Evolutionary conservation across 2,888 invertebrate species (phyloP).

Genomic region (Polydrusus tereticollis): DNA sequence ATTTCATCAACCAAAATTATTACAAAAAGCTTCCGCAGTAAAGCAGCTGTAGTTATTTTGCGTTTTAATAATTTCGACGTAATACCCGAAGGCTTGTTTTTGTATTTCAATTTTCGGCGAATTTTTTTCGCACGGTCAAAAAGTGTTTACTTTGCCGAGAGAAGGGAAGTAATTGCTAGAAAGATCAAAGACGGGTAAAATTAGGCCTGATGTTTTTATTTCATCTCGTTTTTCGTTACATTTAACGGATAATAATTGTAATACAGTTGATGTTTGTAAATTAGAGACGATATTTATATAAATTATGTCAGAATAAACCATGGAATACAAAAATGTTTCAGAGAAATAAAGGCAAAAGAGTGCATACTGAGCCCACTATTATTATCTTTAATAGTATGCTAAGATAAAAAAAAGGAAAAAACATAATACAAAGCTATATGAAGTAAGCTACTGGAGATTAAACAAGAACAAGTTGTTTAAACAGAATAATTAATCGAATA

Average conservation of each 20-base stretch:
- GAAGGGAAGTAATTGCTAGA: constrained; percentile 8
- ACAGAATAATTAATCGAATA: too few relatives aligned
- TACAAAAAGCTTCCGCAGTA: not conserved
- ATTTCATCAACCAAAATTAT: not conserved
- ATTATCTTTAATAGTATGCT: too few relatives aligned
- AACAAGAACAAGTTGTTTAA: too few relatives aligned
- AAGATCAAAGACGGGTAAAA: constrained; percentile 1
- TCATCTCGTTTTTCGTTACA: not conserved
- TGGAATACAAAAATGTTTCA: too few relatives aligned
- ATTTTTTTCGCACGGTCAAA: not conserved
- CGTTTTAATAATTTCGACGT: constrained; percentile 1
- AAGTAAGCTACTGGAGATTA: too few relatives aligned
- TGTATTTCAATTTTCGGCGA: not conserved
- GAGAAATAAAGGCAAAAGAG: too few relatives aligned
- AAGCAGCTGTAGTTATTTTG: not conserved
- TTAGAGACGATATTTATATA: too few relatives aligned
- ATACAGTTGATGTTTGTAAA: too few relatives aligned
- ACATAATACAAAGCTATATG: too few relatives aligned
- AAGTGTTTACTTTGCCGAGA: not conserved
- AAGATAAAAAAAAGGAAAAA: too few relatives aligned
- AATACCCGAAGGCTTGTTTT: not conserved
- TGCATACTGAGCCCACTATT: too few relatives aligned
- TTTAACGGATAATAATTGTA: not conserved
- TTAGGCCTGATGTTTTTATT: constrained; percentile 7
- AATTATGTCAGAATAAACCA: too few relatives aligned